Conservation (phyloP, 2,888 invertebrate genomes). For the Sinopyrophorus schimmeli region DNA sequence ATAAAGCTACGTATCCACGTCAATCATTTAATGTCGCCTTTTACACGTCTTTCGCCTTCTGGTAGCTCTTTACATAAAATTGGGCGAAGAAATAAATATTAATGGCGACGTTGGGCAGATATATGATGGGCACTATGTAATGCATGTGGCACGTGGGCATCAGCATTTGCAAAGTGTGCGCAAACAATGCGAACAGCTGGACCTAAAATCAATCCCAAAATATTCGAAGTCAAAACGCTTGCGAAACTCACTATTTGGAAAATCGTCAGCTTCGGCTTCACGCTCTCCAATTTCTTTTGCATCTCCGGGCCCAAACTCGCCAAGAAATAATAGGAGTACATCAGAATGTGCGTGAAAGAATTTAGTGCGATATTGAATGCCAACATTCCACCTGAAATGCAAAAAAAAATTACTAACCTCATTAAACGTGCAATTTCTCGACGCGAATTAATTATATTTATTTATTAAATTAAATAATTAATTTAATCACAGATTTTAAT, state of each 20-base stretch:
- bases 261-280: slow-evolving; percentile 62
- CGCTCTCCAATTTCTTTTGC: slow-evolving; percentile 60
- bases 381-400: slow-evolving; percentile 66
- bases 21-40: no score
- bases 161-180: slow-evolving; percentile 6
- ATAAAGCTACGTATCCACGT: no score
- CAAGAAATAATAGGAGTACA: slow-evolving; percentile 75
- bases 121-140: background rate
- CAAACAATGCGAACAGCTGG: slow-evolving; percentile 1
- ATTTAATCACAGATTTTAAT: no score
- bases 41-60: no score
- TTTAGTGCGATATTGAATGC: slow-evolving; percentile 69
- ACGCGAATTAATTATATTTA: no score
- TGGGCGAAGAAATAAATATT: slow-evolving; percentile 6
- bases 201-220: slow-evolving; percentile 4
- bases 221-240: background rate
- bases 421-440: no score
- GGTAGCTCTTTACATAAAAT: background rate
- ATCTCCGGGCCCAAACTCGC: slow-evolving; percentile 64
- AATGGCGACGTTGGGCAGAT: background rate
- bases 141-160: background rate
- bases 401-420: no score
- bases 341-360: slow-evolving; percentile 70
- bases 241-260: slow-evolving; percentile 65
- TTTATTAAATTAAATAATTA: no score